Evolutionary conservation across 2,888 invertebrate genomes (phyloP).

Genomic region (Julus scanicus): DNA sequence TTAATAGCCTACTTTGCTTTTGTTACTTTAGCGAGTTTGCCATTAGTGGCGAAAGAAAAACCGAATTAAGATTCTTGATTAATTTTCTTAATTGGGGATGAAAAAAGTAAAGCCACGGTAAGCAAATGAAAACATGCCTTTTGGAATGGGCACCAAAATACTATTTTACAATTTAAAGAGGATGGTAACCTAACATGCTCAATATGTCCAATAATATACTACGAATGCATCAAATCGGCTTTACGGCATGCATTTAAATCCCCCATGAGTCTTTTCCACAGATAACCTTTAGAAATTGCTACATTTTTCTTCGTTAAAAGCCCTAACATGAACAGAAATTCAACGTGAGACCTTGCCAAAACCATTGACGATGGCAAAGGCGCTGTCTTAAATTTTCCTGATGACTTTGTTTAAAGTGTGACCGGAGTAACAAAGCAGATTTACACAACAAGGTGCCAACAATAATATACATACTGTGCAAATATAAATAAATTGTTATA

Average conservation of each 20-base stretch:
- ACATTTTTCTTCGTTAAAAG: not conserved
- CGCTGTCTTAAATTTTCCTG: not conserved
- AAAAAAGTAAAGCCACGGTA: not conserved
- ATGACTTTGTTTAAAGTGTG: not conserved
- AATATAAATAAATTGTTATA: too few relatives aligned
- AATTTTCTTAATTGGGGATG: constrained; percentile 27
- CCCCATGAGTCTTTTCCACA: not conserved
- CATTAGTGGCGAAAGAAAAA: not conserved
- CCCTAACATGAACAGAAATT: not conserved
- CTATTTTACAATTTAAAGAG: not conserved
- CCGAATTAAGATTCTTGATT: constrained; percentile 24
- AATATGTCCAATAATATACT: not conserved
- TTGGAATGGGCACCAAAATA: not conserved
- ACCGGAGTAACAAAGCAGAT: not conserved
- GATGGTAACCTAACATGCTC: not conserved
- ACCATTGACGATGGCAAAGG: not conserved
- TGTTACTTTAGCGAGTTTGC: constrained; percentile 21
- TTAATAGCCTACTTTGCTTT: constrained; percentile 7
- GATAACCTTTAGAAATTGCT: not conserved
- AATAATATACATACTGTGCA: too few relatives aligned
- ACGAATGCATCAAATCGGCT: not conserved
- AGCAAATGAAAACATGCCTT: not conserved
- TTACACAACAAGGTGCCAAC: too few relatives aligned
- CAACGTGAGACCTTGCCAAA: not conserved
- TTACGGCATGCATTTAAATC: not conserved